Evolutionary conservation across 2,113 vertebrate species (phyloP).

Genomic region (Aldabrachelys gigantea): DNA sequence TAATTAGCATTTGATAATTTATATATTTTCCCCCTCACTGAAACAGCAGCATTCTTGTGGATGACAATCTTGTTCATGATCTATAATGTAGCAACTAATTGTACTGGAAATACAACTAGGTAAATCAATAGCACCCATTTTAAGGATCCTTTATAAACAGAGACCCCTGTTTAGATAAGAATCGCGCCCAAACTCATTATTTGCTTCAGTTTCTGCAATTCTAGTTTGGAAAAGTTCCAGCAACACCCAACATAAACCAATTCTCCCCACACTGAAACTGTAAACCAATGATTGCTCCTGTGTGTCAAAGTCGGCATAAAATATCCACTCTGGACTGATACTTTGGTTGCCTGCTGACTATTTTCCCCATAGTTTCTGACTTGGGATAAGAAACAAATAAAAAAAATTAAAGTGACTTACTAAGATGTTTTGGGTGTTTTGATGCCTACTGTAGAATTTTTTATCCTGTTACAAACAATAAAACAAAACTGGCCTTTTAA

Average conservation of each 20-base stretch:
- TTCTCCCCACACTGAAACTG: not conserved
- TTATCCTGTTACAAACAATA: slow-evolving; percentile 55
- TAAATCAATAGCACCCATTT: not conserved
- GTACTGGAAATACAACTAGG: rapidly evolving
- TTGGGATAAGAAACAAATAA: not conserved
- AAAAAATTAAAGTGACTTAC: slow-evolving; percentile 2
- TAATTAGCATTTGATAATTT: not conserved
- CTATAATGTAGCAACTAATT: not conserved
- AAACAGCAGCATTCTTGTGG: not conserved
- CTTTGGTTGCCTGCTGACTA: not conserved
- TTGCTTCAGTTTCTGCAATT: not conserved
- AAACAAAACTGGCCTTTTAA: slow-evolving; percentile 62
- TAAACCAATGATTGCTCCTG: not conserved
- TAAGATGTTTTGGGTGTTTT: slow-evolving; percentile 13
- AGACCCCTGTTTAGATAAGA: not conserved
- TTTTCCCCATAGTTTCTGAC: not conserved
- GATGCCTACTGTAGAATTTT: slow-evolving; percentile 41
- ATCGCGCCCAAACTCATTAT: not conserved
- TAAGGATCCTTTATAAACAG: not conserved
- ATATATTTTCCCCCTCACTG: not conserved
- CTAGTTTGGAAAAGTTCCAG: not conserved
- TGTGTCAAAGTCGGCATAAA: not conserved
- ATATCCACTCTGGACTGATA: not conserved
- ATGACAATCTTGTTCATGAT: not conserved
- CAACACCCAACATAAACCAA: not conserved